Percentiles rank a stretch among this genome's conserved stretches.
Evolutionary conservation across 2,888 invertebrate species (phyloP).

Genomic region (Urechis unicinctus): DNA sequence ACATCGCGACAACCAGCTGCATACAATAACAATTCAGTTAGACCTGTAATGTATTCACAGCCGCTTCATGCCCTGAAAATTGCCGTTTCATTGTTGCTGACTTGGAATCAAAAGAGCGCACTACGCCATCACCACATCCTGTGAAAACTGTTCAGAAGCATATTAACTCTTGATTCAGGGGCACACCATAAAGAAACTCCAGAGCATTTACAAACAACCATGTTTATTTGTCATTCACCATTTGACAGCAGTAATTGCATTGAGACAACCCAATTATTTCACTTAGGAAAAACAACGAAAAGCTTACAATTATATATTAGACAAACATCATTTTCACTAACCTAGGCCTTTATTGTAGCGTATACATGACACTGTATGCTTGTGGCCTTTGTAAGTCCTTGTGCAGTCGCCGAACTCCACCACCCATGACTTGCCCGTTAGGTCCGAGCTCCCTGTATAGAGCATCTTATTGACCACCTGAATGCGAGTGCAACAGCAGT

Average conservation of each 20-base stretch:
- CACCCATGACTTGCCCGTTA: slow-evolving; percentile 54
- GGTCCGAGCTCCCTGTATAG: slow-evolving; percentile 54
- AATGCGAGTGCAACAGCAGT: slow-evolving; percentile 3
- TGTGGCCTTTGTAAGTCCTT: slow-evolving; percentile 51
- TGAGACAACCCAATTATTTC: no score
- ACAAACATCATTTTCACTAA: no score
- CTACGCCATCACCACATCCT: slow-evolving; percentile 50
- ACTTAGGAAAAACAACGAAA: no score
- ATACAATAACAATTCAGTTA: slow-evolving; percentile 38
- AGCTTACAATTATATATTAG: no score
- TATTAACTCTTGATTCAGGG: no score
- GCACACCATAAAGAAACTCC: no score
- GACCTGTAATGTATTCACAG: slow-evolving; percentile 50
- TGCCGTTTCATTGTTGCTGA: slow-evolving; percentile 46
- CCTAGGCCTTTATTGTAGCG: slow-evolving; percentile 52
- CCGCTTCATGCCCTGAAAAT: slow-evolving; percentile 48
- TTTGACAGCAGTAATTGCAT: no score
- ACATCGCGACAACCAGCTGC: slow-evolving; percentile 48
- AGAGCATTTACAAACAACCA: no score
- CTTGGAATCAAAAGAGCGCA: slow-evolving; percentile 51
- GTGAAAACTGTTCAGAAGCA: slow-evolving; percentile 35
- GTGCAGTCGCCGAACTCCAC: slow-evolving; percentile 55
- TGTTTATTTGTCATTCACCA: no score
- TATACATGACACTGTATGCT: slow-evolving; percentile 52
- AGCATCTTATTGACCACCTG: slow-evolving; percentile 53